Evolutionary conservation across 2,797 vertebrate species (phyloP), one percentile per base, ranked within the genome.

Genomic region (Acanthis flammea): DNA sequence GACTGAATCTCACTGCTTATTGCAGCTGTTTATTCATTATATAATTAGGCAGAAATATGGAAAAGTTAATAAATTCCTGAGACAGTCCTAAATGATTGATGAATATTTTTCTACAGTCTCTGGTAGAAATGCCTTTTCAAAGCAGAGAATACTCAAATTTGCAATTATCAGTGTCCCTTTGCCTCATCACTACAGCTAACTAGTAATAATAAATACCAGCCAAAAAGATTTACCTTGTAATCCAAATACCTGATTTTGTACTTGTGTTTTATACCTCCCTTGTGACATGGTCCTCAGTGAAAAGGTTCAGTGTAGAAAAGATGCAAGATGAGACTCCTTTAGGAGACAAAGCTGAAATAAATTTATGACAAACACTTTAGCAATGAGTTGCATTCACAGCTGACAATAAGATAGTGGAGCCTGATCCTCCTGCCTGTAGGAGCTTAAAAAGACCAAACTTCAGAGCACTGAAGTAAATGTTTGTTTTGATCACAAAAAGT

Each of bases 11-110:
- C 0, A 0, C 84, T 88, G 33, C 67, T 96, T 92, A 92, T 73
- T 87, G 91, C 90, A 84, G 82, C 77, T 90, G 65, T 41, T 88
- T 93, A 66, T 92, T 87, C 79, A 61, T 88, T 19, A 84, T 68
- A 66, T 71, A 88, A 93, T 92, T 85, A 95, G 86, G 51, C 61
- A 95, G 62, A 85, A 96, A 91, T 81, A 85, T 68, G 47, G 61
- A 92, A 87, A 95, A 96, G 27, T 82, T 95, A 91, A 91, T 86
- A 90, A 94, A 97, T 78, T 92, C 51, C 72, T 67, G 37, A 75
- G 75, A 90, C 71, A 61, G 45, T 72, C 44, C 50, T 94, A 92
- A 95, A 48, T 94, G 88, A 95, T 57, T 75, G 80, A 92, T 86
- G 71, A 92, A 33, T 81, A 79, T 62, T 94, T 78, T 90, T 66